phyloP scores from a whole-genome alignment of 1,140 invertebrate genomes.

The Drepana arcuata region DNA sequence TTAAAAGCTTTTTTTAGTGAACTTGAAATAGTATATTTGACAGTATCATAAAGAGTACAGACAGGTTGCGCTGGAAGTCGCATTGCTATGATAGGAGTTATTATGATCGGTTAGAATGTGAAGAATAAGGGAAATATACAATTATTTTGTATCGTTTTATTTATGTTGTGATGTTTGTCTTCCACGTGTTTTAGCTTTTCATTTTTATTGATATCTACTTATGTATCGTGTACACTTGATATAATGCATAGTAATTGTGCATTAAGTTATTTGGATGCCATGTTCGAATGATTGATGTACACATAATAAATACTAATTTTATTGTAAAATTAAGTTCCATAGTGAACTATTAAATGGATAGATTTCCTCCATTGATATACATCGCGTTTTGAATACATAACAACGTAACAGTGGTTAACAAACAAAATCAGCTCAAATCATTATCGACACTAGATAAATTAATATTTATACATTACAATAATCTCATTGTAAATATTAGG shows the following conservation, averaged over 20 bases:
- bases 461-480: slow-evolving; percentile 59
- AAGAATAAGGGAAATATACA: too few relatives aligned
- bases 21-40: too few relatives aligned
- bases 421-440: slow-evolving; percentile 62
- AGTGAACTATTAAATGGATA: too few relatives aligned
- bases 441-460: slow-evolving; percentile 64
- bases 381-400: too few relatives aligned
- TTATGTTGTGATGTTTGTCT: slow-evolving; percentile 70
- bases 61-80: too few relatives aligned
- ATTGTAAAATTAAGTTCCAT: too few relatives aligned
- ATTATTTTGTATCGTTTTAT: slow-evolving; percentile 51
- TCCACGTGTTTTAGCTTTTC: slow-evolving; percentile 52
- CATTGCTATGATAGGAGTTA: too few relatives aligned
- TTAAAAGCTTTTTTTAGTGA: too few relatives aligned
- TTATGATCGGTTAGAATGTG: too few relatives aligned
- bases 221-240: slow-evolving; percentile 27
- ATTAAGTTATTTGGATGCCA: slow-evolving; percentile 41
- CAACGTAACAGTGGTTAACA: too few relatives aligned
- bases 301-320: neutral
- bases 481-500: slow-evolving; percentile 69
- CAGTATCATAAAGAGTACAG: too few relatives aligned
- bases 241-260: slow-evolving; percentile 49
- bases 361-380: too few relatives aligned
- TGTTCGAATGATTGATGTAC: slow-evolving; percentile 18
- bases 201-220: slow-evolving; percentile 60